Evolutionary conservation across 1,140 invertebrate species (phyloP), one percentile per base, ranked within the genome.

Genomic region (Carposina sasakii): DNA sequence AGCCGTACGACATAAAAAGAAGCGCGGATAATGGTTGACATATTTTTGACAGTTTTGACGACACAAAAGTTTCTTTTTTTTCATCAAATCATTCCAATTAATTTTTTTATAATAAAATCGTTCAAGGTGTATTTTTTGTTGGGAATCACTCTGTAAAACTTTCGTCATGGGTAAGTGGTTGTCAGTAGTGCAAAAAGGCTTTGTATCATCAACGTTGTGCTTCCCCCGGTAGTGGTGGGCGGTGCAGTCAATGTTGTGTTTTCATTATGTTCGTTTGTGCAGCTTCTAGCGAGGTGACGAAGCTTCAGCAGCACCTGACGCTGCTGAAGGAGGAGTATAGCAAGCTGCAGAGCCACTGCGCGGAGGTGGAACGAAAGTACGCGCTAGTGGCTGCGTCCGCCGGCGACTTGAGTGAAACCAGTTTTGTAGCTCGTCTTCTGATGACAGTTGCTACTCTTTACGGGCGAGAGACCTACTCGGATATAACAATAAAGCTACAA

Each of bases 301-400:
- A 98, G 76, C 88, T 96, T 61, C 93, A 96, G 73, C 93, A 94
- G 65, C 95, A 98, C 73, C 85, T 98, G 55, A 79, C 89, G 30
- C 85, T 98, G 40, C 83, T 98, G 30, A 90, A 95, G 69, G 93
- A 97, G 62, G 95, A 98, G 74, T 98, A 98, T 84, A 90, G 94
- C 0, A 96, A 96, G 81, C 86, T 98, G 12, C 94, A 97, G 70
- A 88, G 89, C n/a, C 89, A 90, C 52, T 91, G 94, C 68, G 88
- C 88, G 3, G 94, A 96, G 59, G 71, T 97, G 4, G 93, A 98
- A 74, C 89, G 90, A 51, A 94, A 96, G 73, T 95, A 94, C 71
- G 92, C 93, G 40, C 85, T 92, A 22, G 88, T 90, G 46, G 91
- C 92, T 10, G 86, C 89, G 1, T 85, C 85, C 6, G 77, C 81